Evolutionary conservation across 37 sponge, comb jelly and placozoan genomes (phyloP).

Genomic region (Aplysina aerophoba): DNA sequence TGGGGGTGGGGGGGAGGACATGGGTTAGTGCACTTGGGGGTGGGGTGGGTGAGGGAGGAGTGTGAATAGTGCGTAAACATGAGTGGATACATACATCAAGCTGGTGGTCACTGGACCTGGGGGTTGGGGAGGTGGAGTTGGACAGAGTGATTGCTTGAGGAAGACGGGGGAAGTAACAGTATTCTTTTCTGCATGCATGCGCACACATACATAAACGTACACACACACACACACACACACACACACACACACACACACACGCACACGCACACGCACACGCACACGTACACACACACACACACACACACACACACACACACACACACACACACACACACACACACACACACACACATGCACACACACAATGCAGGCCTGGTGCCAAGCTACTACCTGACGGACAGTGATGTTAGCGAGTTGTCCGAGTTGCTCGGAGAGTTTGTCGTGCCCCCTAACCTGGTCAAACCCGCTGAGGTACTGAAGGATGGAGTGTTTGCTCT

Average conservation of each 20-base stretch:
- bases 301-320: constrained; percentile 3
- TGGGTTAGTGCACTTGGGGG: background rate
- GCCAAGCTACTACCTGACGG: background rate
- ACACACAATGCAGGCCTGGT: background rate
- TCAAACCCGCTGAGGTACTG: background rate
- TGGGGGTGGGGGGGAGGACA: too few species aligned
- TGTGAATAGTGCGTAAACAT: too few species aligned
- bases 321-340: background rate
- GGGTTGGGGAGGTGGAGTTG: background rate
- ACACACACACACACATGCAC: background rate
- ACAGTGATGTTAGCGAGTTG: background rate
- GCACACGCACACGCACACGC: background rate
- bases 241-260: background rate
- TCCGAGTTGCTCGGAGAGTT: constrained; percentile 78
- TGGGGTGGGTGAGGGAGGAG: background rate
- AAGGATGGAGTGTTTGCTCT: background rate
- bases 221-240: constrained; percentile 1
- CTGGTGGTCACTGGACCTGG: background rate
- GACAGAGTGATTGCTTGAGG: background rate
- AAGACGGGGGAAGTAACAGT: background rate
- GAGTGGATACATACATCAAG: too few species aligned
- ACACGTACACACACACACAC: background rate
- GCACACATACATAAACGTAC: background rate
- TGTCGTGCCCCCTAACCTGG: background rate
- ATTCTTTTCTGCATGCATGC: background rate